Percentiles rank a stretch among this genome's conserved stretches.
Evolutionary conservation across 2,888 invertebrate species (phyloP).

Genomic region (Calliscelio sp.): DNA sequence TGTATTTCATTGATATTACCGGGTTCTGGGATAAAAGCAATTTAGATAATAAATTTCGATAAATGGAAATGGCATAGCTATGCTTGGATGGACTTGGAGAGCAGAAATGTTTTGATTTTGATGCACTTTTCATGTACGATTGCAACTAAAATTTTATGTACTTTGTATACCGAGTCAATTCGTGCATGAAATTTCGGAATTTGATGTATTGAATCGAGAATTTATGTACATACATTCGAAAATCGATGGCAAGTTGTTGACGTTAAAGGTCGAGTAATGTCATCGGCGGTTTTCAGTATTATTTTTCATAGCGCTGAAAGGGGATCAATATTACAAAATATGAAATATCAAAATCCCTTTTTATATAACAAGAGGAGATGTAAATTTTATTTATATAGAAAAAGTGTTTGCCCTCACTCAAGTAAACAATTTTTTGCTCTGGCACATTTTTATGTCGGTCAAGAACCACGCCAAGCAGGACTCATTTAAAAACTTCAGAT

Average conservation of each 20-base stretch:
- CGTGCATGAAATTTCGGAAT: conserved; percentile 15
- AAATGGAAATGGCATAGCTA: no score
- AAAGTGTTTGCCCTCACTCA: background rate
- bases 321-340: background rate
- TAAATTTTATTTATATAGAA: conserved; percentile 1
- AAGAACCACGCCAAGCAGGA: conserved; percentile 30
- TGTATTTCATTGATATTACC: no score
- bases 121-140: conserved; percentile 14
- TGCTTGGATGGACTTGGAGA: no score
- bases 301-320: background rate
- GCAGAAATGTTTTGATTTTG: background rate
- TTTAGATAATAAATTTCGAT: no score
- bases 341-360: background rate
- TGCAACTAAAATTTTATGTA: background rate
- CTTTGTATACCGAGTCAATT: conserved; percentile 11
- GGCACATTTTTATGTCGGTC: conserved; percentile 59
- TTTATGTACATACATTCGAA: conserved; percentile 9
- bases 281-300: background rate
- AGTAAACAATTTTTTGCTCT: conserved; percentile 11
- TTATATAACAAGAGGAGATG: background rate
- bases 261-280: background rate
- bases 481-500: conserved; percentile 52
- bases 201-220: background rate
- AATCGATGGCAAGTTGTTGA: background rate
- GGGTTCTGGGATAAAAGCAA: no score